These are phyloP conservation scores for Ictalurus furcatus DNA, from an alignment of 2,113 vertebrate species.

Conservation along the genomic window DNA sequence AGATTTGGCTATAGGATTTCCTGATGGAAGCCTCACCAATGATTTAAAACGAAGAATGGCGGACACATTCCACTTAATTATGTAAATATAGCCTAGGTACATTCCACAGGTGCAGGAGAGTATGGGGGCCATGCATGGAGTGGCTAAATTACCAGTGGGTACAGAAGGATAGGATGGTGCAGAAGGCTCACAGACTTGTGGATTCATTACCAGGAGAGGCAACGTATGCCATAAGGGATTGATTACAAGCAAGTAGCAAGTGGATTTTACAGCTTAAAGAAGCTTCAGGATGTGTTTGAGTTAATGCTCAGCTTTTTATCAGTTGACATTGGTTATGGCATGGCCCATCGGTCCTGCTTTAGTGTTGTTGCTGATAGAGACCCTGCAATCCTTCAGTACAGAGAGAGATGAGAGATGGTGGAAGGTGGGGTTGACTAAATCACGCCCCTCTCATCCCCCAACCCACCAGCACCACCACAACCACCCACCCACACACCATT, in stretches of 20 bases:
- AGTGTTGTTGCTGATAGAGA: constrained; percentile 7
- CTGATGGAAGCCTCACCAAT: not conserved
- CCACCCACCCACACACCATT: constrained; percentile 6
- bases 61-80: constrained; percentile 38
- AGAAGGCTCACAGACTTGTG: constrained; percentile 36
- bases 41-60: not conserved
- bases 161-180: constrained; percentile 41
- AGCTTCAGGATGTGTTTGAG: constrained; percentile 37
- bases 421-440: constrained; percentile 31
- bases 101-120: constrained; percentile 42
- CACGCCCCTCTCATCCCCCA: not conserved
- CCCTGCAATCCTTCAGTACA: constrained; percentile 34
- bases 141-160: constrained; percentile 45
- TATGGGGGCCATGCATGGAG: constrained; percentile 10
- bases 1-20: not conserved
- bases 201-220: constrained; percentile 52
- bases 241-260: constrained; percentile 39
- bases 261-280: constrained; percentile 10
- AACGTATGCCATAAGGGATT: constrained; percentile 48
- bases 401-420: constrained; percentile 29
- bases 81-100: constrained; percentile 39
- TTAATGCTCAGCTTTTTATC: constrained; percentile 25
- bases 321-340: not conserved
- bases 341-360: not conserved
- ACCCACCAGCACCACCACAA: not conserved